These are phyloP conservation scores for Grammomys surdaster DNA, from an alignment of 2,113 vertebrate species.

Conservation along the genomic window DNA sequence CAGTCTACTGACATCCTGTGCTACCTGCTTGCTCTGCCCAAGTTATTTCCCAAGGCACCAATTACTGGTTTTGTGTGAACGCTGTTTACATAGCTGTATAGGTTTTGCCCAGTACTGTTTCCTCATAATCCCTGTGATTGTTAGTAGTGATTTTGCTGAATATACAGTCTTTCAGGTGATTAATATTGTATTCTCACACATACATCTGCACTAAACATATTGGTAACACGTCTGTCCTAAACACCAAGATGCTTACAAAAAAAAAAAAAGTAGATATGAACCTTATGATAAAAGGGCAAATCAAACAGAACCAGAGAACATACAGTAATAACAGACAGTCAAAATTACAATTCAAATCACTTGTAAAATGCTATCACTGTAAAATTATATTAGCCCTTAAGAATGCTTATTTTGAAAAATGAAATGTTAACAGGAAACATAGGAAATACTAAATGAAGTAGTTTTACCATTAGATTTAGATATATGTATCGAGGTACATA, in stretches of 20 bases:
- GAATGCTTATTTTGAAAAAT: background rate
- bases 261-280: background rate
- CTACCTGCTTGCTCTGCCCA: background rate
- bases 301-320: background rate
- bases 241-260: background rate
- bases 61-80: constrained; percentile 27
- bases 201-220: background rate
- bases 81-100: constrained; percentile 16
- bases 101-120: background rate
- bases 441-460: background rate
- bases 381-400: background rate
- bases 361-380: background rate
- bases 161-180: background rate
- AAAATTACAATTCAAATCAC: background rate
- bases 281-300: background rate
- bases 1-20: background rate
- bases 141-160: constrained; percentile 10
- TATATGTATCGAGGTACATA: background rate
- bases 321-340: background rate
- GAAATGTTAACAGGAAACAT: background rate
- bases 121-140: background rate
- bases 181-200: background rate
- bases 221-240: background rate
- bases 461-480: background rate
- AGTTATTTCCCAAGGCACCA: constrained; percentile 44